phyloP scores from a whole-genome alignment of 2,113 vertebrate genomes.

The Agelaius tricolor region DNA sequence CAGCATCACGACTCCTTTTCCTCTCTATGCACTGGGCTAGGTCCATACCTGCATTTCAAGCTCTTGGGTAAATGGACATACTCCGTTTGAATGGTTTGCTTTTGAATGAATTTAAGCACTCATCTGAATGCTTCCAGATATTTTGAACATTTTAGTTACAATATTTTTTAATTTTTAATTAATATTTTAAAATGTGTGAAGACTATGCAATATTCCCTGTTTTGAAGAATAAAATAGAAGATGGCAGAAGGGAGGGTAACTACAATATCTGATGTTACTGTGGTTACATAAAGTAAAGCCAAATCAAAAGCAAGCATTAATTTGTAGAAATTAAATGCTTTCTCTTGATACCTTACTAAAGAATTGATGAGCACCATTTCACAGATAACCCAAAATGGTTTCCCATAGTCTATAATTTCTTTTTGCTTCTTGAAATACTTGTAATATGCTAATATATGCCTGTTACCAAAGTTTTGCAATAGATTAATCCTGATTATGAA shows the following conservation, averaged over 20 bases:
- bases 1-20: slow-evolving; percentile 95
- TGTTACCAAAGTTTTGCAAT: neutral
- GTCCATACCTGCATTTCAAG: slow-evolving; percentile 96
- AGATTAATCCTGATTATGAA: neutral
- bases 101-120: neutral
- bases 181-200: neutral
- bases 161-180: neutral
- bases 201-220: neutral
- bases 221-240: neutral
- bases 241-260: neutral
- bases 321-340: neutral
- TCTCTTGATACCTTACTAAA: neutral
- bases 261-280: neutral
- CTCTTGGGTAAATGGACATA: slow-evolving; percentile 86
- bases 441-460: neutral
- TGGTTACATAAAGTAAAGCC: neutral
- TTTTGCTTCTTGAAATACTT: neutral
- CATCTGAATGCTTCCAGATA: neutral
- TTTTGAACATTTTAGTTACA: neutral
- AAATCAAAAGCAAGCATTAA: neutral
- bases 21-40: slow-evolving; percentile 99
- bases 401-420: neutral
- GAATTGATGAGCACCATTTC: neutral
- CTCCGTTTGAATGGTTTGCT: neutral
- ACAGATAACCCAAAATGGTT: neutral